Evolutionary conservation across 2,113 vertebrate species (phyloP), one percentile per base, ranked within the genome.

Genomic region (Cepphus grylle): DNA sequence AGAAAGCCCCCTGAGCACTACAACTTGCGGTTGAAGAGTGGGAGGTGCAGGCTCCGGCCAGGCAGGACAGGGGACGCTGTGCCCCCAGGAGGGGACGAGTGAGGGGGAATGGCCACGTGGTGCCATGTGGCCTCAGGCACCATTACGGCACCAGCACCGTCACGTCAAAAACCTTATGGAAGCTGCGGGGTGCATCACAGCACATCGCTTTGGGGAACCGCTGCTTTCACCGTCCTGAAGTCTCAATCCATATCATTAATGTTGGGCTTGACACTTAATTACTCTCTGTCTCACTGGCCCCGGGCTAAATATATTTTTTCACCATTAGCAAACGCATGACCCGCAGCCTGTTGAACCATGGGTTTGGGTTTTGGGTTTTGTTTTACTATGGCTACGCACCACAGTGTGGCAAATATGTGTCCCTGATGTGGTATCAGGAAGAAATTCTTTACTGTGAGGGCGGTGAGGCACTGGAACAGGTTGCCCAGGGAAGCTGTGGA

Each of bases 81-180:
- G 19, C 21, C 9, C 26, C 26, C 4, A 5, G 1, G 6, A 79
- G 21, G 8, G 66, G 22, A 47, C 2, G 1, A 62, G 36, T 0
- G 0, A 70, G 8, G 8, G 8, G 40, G 5, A 65, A 26, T 0
- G 12, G 65, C 52, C 15, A 19, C 3, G 4, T 1, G 0, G 49
- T 34, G 49, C n/a, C 40, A 15, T 27, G 42, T 3, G 1, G 42
- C 49, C 19, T 36, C 1, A 0, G 40, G 45, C 34, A 29, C 40
- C 6, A 1, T 25, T 22, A 4, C 0, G 5, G 59, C 15, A 25
- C 40, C 12, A 29, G 8, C 15, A 3, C 11, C 2, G 0, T 52
- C 34, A 29, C 0, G 0, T 14, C 5, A 0, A 36, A 45, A 78
- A 19, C 49, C 34, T n/a, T 20, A 4, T 0, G 40, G 77, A 38